Base-by-base conservation (phyloP, 2,113 vertebrate species). In the Cyprinus carpio region DNA sequence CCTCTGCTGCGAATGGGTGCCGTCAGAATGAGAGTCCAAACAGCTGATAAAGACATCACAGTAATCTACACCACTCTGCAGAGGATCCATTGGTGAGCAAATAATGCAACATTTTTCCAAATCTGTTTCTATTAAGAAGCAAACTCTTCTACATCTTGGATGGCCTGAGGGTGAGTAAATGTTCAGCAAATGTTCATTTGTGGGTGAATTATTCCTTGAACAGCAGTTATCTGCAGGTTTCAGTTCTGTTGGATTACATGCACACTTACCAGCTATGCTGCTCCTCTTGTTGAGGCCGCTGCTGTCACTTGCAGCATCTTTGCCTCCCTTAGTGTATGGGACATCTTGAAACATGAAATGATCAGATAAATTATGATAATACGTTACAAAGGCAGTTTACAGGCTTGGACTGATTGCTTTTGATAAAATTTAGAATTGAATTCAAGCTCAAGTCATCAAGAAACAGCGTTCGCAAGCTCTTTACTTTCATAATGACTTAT, bases 261-360 rank as follows among this genome's bases (percentile, higher is more conserved):
- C 3, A n/a, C 5, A 58, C 9, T 84, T 95, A 99, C 98, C 98
- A 96, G 97, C 96, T 88, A 99, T 96, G 91, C 97, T 99, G 91
- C 95, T 96, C 84, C 97, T 95, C 89, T 95, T 96, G 91, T 96
- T 95, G 2, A 93, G 93, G 93, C 96, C 90, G 46, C 95, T 92
- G 88, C 94, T 2, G 4, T 98, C 96, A 74, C 93, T 83, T 78
- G 92, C 93, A 54, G 92, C 90, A 0, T 99, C 97, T 90, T 97
- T 97, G 92, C 90, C 94, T 65, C 95, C 97, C 91, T 98, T 99
- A 8, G 95, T 96, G 86, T 99, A 99, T 85, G 97, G 97, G 65
- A 96, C 97, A 90, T 99, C 97, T 29, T 99, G 94, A 58, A 89
- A 93, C 90, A 76, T 15, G 29, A 20, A 54, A 90, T 91, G 71